Base-by-base conservation (phyloP, 64 coral and sea anemone genomes). In the Trachythela sp. region DNA sequence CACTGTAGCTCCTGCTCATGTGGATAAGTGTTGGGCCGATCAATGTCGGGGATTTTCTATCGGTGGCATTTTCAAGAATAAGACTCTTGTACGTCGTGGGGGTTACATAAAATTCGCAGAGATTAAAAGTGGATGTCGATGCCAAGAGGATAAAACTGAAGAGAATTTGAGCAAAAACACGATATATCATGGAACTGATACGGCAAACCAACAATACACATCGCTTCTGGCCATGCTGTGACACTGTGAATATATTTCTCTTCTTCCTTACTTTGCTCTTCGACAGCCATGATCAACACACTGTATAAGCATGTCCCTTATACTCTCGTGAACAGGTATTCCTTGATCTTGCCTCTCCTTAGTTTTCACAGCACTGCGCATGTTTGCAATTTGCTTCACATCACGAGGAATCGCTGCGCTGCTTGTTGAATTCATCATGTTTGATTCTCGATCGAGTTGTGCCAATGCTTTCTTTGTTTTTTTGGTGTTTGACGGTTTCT, bases 81-180 rank as follows among this genome's bases (percentile, higher is more conserved):
- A 94, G 85, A 43, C 85, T 94, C 43, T 90, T 94, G 43, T 94
- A 90, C 37, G 92, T 72, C 54, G 88, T 94, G 29, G 88, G 92
- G 39, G 88, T 90, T 14, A 90, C 72, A 91, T 83, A 89, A 85
- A 86, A 91, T 48, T 89, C 89, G 22, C 77, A 60, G 17, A 91
- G 87, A 54, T 94, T 91, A 31, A 94, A 91, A 40, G 89, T 91
- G 15, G 89, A n/a, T 94, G 85, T 94, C 92, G 33, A 90, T 94
- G 41, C 88, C 84, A n/a, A 85, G 20, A 7, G 76, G 88, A 48
- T 90, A 52, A 48, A 84, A 94, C 2, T 48, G 4, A 26, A 94
- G 7, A 7, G n/a, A 52, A 87, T 84, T 85, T 10, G 85, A 88
- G 29, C 88, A 90, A 90, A 90, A 94, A n/a, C 85, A 34, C 43